Conservation (phyloP, 2,113 vertebrate genomes). For the Rhinopomastus cyanomelas region DNA sequence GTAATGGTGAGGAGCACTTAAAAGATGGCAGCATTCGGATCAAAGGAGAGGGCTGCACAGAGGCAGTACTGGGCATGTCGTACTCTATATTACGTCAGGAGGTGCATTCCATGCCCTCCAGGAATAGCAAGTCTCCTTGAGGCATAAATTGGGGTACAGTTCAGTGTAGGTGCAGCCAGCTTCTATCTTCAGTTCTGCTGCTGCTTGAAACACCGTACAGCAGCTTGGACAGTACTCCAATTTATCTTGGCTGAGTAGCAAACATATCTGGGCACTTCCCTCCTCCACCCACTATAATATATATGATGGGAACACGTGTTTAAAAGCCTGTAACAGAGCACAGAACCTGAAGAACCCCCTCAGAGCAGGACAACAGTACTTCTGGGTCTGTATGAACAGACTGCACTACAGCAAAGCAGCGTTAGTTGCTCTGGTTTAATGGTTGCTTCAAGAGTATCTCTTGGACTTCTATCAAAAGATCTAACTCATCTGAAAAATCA, state of each 20-base stretch:
- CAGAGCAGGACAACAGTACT: neutral
- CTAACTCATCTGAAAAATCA: slow-evolving; percentile 14
- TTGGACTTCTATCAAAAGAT: neutral
- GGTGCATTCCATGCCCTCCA: neutral
- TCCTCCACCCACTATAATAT: neutral
- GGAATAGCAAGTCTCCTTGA: neutral
- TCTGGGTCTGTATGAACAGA: neutral
- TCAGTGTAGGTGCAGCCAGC: neutral
- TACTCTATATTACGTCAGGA: neutral
- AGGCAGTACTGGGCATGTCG: neutral
- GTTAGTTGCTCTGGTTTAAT: neutral
- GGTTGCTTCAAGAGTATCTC: neutral
- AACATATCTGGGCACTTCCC: neutral
- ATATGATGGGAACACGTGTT: neutral
- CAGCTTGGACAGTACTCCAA: neutral
- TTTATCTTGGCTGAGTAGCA: neutral
- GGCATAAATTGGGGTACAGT: neutral
- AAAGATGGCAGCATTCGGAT: neutral
- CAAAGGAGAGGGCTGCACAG: neutral
- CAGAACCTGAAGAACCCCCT: neutral
- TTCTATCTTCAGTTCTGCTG: neutral
- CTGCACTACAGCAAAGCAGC: neutral
- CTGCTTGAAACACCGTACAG: neutral
- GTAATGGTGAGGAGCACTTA: neutral
- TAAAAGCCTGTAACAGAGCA: neutral